Conservation (phyloP, 2,113 vertebrate species). For the Pterocles gutturalis region DNA sequence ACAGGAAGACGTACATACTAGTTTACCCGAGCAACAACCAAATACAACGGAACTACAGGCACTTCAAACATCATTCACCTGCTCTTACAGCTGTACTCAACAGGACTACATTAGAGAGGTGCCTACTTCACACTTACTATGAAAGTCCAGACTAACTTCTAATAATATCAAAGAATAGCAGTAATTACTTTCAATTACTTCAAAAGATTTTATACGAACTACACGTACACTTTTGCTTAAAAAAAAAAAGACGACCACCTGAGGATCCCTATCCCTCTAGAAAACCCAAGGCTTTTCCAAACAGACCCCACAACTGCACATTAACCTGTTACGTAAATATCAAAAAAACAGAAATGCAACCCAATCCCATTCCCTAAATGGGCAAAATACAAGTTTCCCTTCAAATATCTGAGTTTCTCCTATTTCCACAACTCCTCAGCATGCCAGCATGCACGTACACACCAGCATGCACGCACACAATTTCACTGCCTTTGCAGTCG, state of each 20-base stretch:
- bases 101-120: not conserved
- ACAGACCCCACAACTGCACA: not conserved
- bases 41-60: not conserved
- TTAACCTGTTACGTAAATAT: not conserved
- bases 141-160: not conserved
- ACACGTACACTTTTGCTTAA: not conserved
- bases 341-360: not conserved
- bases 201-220: not conserved
- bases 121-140: not conserved
- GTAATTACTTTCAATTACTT: not conserved
- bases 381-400: not conserved
- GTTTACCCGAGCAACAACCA: not conserved
- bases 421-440: not conserved
- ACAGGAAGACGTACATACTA: not conserved
- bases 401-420: not conserved
- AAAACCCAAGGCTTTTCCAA: not conserved
- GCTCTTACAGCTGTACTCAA: not conserved
- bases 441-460: not conserved
- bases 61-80: not conserved
- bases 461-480: no score
- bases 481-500: not conserved
- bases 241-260: no score
- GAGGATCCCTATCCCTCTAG: not conserved
- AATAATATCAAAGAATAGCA: not conserved
- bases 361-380: not conserved